These are phyloP conservation scores for Megamerina dolium DNA, from an alignment of 2,888 invertebrate species.

Conservation along the genomic window DNA sequence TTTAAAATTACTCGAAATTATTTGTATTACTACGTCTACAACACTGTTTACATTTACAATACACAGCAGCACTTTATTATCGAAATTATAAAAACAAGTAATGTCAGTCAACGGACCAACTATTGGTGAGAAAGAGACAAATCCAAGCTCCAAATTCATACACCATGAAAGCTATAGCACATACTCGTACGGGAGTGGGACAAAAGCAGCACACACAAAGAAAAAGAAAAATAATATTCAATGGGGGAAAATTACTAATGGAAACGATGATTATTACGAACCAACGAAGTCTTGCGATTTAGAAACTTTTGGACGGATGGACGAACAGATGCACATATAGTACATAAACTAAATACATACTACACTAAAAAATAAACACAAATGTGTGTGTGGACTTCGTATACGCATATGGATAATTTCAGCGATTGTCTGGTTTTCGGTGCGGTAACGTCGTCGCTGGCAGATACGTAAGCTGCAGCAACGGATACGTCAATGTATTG, in stretches of 20 bases:
- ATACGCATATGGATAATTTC: no score
- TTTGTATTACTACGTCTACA: no score
- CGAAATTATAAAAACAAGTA: conserved; percentile 13
- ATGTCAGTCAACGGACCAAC: conserved; percentile 7
- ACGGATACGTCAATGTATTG: background rate
- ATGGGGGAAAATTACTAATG: conserved; percentile 4
- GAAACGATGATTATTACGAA: conserved; percentile 7
- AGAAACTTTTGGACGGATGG: background rate
- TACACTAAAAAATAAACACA: no score
- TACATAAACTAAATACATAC: no score
- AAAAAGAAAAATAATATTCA: conserved; percentile 1
- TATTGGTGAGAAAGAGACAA: conserved; percentile 8
- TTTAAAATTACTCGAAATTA: no score
- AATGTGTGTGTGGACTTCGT: no score
- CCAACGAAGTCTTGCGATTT: no score
- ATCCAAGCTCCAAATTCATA: background rate
- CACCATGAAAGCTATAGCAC: no score
- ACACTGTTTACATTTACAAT: conserved; percentile 11
- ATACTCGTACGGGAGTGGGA: conserved; percentile 7
- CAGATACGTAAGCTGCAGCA: background rate
- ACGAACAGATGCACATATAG: background rate
- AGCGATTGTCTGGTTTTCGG: background rate
- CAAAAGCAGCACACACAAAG: conserved; percentile 2
- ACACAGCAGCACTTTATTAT: no score
- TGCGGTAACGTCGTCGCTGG: no score